Conservation (phyloP, 2,888 invertebrate genomes). For the Troides aeacus region DNA sequence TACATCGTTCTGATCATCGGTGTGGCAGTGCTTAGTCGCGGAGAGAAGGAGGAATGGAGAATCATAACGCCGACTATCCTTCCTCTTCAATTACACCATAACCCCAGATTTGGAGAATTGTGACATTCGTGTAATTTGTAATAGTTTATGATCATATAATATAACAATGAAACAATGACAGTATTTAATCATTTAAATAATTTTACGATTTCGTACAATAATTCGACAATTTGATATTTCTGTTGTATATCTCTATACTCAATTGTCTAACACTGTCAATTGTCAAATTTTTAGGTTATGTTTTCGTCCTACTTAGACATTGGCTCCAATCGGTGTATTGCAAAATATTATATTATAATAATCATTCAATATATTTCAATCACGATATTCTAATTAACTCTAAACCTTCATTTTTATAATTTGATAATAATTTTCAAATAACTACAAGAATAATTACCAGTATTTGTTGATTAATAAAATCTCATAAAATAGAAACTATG, state of each 20-base stretch:
- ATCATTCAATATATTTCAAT: not conserved
- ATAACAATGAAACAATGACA: not conserved
- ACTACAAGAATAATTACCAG: not conserved
- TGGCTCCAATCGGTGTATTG: not conserved
- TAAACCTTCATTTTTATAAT: not conserved
- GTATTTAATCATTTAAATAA: not conserved
- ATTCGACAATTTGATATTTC: not conserved
- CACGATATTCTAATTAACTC: not conserved
- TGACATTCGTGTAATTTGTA: no score
- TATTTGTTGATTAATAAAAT: slow-evolving; percentile 38
- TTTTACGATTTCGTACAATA: no score
- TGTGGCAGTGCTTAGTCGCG: no score
- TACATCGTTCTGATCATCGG: no score
- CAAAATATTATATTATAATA: slow-evolving; percentile 7
- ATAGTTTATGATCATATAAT: no score
- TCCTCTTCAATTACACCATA: no score
- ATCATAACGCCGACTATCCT: no score
- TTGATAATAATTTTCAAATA: not conserved
- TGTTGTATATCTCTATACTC: not conserved
- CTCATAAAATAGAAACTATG: no score
- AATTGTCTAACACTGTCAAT: not conserved
- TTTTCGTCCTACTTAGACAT: not conserved
- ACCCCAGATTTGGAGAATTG: no score
- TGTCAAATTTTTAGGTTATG: slow-evolving; percentile 5
- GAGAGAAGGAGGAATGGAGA: no score